These are phyloP conservation scores for Acanthaster planci DNA, from an alignment of 35 echinoderm and acorn worm genomes.

Conservation along the genomic window DNA sequence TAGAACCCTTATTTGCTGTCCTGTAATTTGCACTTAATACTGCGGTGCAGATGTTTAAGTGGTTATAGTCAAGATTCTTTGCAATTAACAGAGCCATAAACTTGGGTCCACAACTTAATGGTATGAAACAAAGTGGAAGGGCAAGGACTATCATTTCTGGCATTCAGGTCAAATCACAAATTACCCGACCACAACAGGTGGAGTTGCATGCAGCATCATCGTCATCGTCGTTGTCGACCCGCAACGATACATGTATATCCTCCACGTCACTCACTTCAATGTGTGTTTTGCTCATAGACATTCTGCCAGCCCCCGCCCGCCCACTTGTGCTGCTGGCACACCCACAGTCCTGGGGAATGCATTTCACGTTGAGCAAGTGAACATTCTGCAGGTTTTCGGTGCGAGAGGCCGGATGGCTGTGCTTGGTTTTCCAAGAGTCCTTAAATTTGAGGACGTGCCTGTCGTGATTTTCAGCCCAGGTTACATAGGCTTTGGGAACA, in stretches of 20 bases:
- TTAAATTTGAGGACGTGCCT: background rate
- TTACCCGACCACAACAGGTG: conserved; percentile 48
- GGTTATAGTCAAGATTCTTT: no score
- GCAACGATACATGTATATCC: no score
- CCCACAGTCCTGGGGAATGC: no score
- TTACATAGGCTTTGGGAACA: background rate
- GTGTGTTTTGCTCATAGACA: background rate
- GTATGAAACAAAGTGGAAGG: no score
- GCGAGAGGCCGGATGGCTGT: background rate
- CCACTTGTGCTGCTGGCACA: no score
- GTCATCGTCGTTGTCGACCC: background rate
- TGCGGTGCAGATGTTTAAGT: no score
- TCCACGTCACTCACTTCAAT: background rate
- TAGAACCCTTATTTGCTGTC: no score
- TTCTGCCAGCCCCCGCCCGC: background rate
- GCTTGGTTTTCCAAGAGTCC: background rate
- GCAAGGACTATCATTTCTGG: no score
- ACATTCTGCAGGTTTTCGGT: background rate
- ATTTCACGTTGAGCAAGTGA: no score
- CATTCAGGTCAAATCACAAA: background rate
- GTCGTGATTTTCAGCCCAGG: background rate
- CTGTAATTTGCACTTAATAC: no score
- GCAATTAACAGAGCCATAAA: no score
- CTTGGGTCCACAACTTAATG: no score
- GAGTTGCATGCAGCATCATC: background rate